phyloP scores from a whole-genome alignment of 2,888 invertebrate species.

The Macaria liturata region DNA sequence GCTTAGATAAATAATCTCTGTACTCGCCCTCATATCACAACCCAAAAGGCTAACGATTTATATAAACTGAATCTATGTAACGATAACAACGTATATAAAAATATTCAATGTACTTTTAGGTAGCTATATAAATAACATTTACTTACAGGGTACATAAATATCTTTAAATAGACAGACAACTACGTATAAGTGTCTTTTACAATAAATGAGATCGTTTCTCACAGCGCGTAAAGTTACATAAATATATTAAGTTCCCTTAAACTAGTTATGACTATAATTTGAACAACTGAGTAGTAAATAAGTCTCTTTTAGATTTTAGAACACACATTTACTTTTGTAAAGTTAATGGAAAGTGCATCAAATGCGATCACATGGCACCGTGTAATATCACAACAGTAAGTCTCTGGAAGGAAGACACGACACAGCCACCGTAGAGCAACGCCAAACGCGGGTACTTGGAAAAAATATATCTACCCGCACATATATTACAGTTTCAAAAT shows the following conservation, averaged over 20 bases:
- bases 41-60: slow-evolving; percentile 1
- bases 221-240: slow-evolving; percentile 58
- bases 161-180: slow-evolving; percentile 1
- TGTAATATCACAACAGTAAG: slow-evolving; percentile 47
- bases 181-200: slow-evolving; percentile 40
- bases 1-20: too few relatives aligned
- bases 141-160: background rate
- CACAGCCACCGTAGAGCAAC: slow-evolving; percentile 8
- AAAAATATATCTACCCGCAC: too few relatives aligned
- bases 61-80: background rate
- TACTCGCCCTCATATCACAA: slow-evolving; percentile 4
- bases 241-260: slow-evolving; percentile 23
- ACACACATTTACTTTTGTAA: slow-evolving; percentile 13
- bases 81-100: background rate
- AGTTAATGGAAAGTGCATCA: slow-evolving; percentile 11
- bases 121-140: background rate
- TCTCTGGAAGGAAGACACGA: slow-evolving; percentile 28
- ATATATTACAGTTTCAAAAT: too few relatives aligned
- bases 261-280: slow-evolving; percentile 33
- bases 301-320: slow-evolving; percentile 35
- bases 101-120: background rate
- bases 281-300: slow-evolving; percentile 39
- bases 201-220: slow-evolving; percentile 68
- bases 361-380: slow-evolving; percentile 51
- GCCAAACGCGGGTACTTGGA: background rate